Percentiles rank a stretch among this genome's conserved stretches.
These are phyloP conservation scores for Operophtera brumata DNA, from an alignment of 2,888 invertebrate species.

Conservation along the genomic window DNA sequence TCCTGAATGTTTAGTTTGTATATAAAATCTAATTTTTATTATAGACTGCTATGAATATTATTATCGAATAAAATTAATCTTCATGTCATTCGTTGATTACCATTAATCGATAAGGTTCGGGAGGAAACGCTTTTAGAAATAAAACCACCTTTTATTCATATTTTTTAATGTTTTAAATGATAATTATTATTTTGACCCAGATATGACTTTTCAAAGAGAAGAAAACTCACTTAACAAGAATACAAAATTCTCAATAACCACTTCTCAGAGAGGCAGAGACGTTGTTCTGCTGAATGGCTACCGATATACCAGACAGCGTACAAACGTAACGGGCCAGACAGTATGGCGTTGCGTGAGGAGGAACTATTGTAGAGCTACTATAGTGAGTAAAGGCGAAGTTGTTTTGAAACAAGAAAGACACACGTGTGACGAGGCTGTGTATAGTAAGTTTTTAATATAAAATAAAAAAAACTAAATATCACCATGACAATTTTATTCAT, in stretches of 20 bases:
- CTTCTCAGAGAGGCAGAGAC: background rate
- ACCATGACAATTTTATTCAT: no score
- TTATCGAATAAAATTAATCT: constrained; percentile 48
- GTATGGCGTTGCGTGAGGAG: background rate
- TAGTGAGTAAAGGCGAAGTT: background rate
- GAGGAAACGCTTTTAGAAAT: no score
- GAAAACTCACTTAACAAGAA: background rate
- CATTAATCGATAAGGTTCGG: no score
- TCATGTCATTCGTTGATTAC: no score
- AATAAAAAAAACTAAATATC: no score
- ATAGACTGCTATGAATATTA: constrained; percentile 49
- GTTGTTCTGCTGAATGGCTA: background rate
- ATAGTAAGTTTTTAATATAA: background rate
- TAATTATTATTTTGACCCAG: background rate
- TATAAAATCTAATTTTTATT: constrained; percentile 56
- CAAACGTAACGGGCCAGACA: background rate
- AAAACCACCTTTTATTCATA: no score
- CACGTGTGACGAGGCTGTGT: background rate
- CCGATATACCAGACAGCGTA: background rate
- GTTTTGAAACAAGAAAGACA: background rate
- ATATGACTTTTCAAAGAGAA: background rate
- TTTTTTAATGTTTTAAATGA: no score
- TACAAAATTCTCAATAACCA: background rate
- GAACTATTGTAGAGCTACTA: background rate
- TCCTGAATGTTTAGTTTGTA: constrained; percentile 61